Percentiles rank a stretch among this genome's conserved stretches.
These are phyloP conservation scores for Resseliella maxima DNA, from an alignment of 2,888 invertebrate genomes.

Conservation along the genomic window DNA sequence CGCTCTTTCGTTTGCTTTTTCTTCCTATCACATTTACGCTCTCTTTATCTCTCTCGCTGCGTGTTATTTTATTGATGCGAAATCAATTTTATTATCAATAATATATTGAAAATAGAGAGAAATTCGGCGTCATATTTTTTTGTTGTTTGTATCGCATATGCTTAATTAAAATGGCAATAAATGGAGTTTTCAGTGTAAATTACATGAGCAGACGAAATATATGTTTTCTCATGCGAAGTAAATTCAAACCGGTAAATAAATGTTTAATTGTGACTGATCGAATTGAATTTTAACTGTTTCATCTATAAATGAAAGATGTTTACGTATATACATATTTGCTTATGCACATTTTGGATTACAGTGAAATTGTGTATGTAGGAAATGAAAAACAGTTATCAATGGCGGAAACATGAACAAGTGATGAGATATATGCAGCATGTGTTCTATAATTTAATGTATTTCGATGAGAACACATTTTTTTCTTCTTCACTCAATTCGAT, in stretches of 20 bases:
- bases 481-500: too few species aligned
- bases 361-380: too few species aligned
- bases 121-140: not conserved
- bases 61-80: too few species aligned
- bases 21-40: not conserved
- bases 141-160: not conserved
- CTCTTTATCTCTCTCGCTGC: too few species aligned
- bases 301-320: not conserved
- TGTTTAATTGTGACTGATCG: conserved; percentile 24
- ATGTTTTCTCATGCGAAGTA: not conserved
- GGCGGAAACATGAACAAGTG: not conserved
- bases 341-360: too few species aligned
- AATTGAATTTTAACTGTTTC: not conserved
- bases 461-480: too few species aligned
- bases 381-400: not conserved
- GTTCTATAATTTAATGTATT: not conserved
- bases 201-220: not conserved
- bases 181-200: not conserved
- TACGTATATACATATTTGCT: too few species aligned
- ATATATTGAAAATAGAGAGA: not conserved
- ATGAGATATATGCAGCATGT: not conserved
- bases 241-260: not conserved
- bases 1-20: too few species aligned
- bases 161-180: conserved; percentile 20
- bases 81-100: not conserved